These are phyloP conservation scores for Agrotis puta DNA, from an alignment of 2,888 invertebrate genomes.

Conservation along the genomic window DNA sequence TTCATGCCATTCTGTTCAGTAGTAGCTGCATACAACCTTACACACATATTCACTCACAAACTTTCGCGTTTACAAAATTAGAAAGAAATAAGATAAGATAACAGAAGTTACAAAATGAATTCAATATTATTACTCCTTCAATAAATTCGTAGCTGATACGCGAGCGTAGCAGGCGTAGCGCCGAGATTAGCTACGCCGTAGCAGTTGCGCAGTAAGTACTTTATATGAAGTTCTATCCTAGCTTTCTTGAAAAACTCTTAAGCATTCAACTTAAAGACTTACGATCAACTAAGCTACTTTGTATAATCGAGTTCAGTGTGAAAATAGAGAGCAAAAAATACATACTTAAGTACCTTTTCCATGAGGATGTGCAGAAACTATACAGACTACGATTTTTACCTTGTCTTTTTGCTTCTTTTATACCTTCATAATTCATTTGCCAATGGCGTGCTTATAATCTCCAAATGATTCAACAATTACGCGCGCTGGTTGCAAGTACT, in stretches of 20 bases:
- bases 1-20: no score
- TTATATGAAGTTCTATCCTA: constrained; percentile 2
- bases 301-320: background rate
- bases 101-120: background rate
- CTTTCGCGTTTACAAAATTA: no score
- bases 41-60: no score
- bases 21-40: no score
- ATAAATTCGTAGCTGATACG: constrained; percentile 24
- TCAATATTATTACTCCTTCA: background rate
- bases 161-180: constrained; percentile 15
- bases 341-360: background rate
- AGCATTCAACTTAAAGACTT: background rate
- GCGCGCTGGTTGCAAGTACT: background rate
- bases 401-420: background rate
- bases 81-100: no score
- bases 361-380: background rate
- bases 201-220: constrained; percentile 9
- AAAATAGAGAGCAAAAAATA: no score
- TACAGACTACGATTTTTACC: background rate
- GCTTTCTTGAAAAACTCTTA: background rate
- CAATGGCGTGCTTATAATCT: no score
- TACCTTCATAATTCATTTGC: background rate
- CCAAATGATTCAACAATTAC: no score
- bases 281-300: background rate
- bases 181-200: constrained; percentile 17